phyloP scores from a whole-genome alignment of 2,888 invertebrate genomes.

The Chorisops tibialis region DNA sequence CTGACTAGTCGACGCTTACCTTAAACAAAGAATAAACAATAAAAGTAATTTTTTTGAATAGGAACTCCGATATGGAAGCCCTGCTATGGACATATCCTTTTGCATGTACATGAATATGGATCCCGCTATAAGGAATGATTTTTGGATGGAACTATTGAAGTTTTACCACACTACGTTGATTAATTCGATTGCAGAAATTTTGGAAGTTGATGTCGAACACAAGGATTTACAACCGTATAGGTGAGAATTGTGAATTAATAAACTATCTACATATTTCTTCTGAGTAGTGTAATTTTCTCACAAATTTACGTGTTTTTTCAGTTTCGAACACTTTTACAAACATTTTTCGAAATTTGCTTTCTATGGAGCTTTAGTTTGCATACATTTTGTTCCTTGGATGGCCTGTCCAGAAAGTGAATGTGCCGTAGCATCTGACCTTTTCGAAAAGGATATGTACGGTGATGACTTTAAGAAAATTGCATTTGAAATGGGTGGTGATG shows the following conservation, averaged over 20 bases:
- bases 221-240: slow-evolving; percentile 29
- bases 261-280: not conserved
- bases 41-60: slow-evolving; percentile 21
- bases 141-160: slow-evolving; percentile 41
- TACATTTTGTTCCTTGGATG: slow-evolving; percentile 48
- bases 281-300: too few species aligned
- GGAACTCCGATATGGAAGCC: slow-evolving; percentile 46
- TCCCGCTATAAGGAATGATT: slow-evolving; percentile 35
- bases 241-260: not conserved
- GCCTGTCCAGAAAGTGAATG: slow-evolving; percentile 43
- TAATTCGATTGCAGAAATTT: slow-evolving; percentile 38
- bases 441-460: slow-evolving; percentile 44
- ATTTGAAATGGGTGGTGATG: slow-evolving; percentile 44
- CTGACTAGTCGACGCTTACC: not conserved
- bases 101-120: slow-evolving; percentile 48
- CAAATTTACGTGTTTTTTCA: too few species aligned
- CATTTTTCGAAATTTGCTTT: slow-evolving; percentile 48
- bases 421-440: slow-evolving; percentile 40
- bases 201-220: slow-evolving; percentile 32
- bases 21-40: not conserved
- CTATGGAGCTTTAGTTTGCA: slow-evolving; percentile 46
- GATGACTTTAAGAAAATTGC: slow-evolving; percentile 42
- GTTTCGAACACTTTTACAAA: slow-evolving; percentile 42
- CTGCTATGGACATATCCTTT: slow-evolving; percentile 47
- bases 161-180: slow-evolving; percentile 43